Percentiles rank a stretch among this genome's conserved stretches.
phyloP scores from a whole-genome alignment of 2,888 invertebrate species.

The Buathra laborator region DNA sequence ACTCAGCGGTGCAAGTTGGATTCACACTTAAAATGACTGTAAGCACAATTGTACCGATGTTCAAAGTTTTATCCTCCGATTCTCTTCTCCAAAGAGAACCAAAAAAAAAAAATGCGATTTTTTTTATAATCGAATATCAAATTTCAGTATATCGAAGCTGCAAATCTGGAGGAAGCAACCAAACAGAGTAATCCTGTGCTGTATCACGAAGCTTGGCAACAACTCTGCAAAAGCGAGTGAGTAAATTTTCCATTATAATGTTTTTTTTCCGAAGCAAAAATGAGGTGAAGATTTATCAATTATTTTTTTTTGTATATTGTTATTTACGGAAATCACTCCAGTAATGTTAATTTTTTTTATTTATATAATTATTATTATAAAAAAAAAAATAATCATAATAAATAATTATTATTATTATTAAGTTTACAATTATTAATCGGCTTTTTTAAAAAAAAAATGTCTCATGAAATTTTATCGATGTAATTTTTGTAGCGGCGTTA shows the following conservation, averaged over 20 bases:
- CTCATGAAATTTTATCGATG: background rate
- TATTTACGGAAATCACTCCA: too few relatives aligned
- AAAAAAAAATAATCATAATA: too few relatives aligned
- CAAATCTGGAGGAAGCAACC: slow-evolving; percentile 92
- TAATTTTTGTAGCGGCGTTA: slow-evolving; percentile 90
- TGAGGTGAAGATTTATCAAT: too few relatives aligned
- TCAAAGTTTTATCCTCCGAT: background rate
- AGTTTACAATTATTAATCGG: too few relatives aligned
- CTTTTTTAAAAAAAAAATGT: too few relatives aligned
- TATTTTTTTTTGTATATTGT: too few relatives aligned
- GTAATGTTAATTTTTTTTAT: too few relatives aligned
- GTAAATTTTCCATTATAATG: slow-evolving; percentile 79
- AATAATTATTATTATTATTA: too few relatives aligned
- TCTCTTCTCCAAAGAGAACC: background rate
- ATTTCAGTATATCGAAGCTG: slow-evolving; percentile 94
- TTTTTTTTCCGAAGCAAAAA: background rate
- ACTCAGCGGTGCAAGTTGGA: slow-evolving; percentile 95
- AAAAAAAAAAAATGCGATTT: background rate
- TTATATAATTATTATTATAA: too few relatives aligned
- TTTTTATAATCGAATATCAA: background rate
- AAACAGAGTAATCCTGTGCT: slow-evolving; percentile 91
- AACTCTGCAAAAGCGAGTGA: slow-evolving; percentile 94
- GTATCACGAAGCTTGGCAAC: slow-evolving; percentile 97
- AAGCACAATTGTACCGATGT: slow-evolving; percentile 67
- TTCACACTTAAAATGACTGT: slow-evolving; percentile 93